Evolutionary conservation across 2,113 vertebrate species (phyloP).

Genomic region (Cinclus cinclus): DNA sequence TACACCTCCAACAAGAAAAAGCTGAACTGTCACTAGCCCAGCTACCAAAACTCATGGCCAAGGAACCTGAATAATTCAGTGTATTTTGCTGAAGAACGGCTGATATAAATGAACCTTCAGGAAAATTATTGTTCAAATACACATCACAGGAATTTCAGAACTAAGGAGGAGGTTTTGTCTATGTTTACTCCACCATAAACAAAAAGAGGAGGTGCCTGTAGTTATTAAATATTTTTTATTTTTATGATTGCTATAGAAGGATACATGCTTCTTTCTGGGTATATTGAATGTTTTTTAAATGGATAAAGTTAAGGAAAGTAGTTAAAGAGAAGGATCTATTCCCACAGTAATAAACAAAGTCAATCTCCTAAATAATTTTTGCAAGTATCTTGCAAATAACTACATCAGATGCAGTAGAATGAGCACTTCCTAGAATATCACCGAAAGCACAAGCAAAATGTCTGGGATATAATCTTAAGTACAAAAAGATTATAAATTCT

Average conservation of each 20-base stretch:
- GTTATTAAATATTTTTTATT: neutral
- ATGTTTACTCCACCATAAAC: neutral
- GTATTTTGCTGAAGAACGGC: neutral
- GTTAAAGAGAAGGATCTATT: neutral
- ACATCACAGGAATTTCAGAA: neutral
- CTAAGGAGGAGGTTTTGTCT: neutral
- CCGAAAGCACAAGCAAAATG: neutral
- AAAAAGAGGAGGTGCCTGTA: neutral
- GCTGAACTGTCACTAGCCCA: neutral
- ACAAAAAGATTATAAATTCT: conserved; percentile 6
- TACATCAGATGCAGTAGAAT: neutral
- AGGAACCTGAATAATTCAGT: neutral
- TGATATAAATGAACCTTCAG: neutral
- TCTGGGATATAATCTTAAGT: neutral
- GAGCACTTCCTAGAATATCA: neutral
- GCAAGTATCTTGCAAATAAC: neutral
- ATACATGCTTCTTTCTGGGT: neutral
- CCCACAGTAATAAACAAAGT: neutral
- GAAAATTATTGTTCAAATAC: neutral
- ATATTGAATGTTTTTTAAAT: neutral
- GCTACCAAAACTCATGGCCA: neutral
- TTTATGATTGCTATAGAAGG: neutral
- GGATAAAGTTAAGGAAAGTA: neutral
- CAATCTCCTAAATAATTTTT: neutral
- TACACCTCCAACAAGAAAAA: neutral